These are phyloP conservation scores for Lates calcarifer DNA, from an alignment of 2,113 vertebrate genomes.

Conservation along the genomic window DNA sequence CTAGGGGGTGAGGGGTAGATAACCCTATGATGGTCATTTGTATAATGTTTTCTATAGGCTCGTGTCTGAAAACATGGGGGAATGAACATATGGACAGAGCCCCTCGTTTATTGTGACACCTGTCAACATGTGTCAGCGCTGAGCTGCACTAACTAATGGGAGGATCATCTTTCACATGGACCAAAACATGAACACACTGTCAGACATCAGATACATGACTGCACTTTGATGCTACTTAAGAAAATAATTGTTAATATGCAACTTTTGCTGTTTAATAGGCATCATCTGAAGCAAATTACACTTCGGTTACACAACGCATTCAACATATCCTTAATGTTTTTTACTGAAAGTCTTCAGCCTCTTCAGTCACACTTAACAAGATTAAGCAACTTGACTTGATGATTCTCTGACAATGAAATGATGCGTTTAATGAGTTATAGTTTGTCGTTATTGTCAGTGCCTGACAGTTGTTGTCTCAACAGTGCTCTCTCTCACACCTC, in stretches of 20 bases:
- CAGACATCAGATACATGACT: background rate
- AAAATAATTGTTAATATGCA: background rate
- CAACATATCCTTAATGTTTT: background rate
- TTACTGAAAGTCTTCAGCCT: background rate
- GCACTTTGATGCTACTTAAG: background rate
- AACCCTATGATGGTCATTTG: background rate
- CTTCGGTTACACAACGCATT: background rate
- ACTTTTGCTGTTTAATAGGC: background rate
- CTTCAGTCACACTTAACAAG: background rate
- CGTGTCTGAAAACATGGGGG: conserved; percentile 19
- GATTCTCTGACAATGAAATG: background rate
- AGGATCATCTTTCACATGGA: background rate
- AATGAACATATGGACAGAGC: background rate
- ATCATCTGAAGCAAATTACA: background rate
- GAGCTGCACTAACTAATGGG: background rate
- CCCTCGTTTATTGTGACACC: conserved; percentile 3
- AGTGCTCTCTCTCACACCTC: no score
- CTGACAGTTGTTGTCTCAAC: no score
- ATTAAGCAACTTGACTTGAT: background rate
- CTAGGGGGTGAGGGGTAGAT: no score
- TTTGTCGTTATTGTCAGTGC: no score
- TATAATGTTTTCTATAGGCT: conserved; percentile 7
- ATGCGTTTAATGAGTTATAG: background rate
- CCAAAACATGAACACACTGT: conserved; percentile 1
- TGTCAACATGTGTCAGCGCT: conserved; percentile 14